Evolutionary conservation across 2,888 invertebrate species (phyloP).

Genomic region (Euphydryas editha): DNA sequence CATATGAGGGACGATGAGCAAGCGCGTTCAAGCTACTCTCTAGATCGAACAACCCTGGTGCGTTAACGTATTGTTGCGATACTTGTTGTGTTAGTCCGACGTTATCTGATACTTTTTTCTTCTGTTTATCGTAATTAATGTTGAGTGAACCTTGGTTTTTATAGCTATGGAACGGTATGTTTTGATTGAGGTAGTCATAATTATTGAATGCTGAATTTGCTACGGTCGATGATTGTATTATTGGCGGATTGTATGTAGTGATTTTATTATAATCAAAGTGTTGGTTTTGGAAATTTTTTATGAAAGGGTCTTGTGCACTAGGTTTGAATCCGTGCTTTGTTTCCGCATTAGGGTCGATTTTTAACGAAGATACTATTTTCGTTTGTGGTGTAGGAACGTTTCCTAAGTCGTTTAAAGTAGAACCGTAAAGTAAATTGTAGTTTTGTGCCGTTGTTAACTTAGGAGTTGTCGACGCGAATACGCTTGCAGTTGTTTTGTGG

Average conservation of each 20-base stretch:
- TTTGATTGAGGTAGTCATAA: constrained; percentile 50
- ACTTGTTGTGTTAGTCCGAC: constrained; percentile 66
- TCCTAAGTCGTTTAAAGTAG: constrained; percentile 69
- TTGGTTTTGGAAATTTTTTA: constrained; percentile 63
- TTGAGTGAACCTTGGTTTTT: constrained; percentile 59
- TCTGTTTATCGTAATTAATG: constrained; percentile 62
- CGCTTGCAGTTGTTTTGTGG: constrained; percentile 64
- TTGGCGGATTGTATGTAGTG: constrained; percentile 69
- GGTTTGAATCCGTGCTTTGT: constrained; percentile 69
- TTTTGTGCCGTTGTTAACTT: constrained; percentile 65
- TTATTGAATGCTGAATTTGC: constrained; percentile 58
- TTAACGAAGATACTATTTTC: constrained; percentile 63
- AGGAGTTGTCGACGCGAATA: constrained; percentile 63
- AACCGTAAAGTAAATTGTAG: constrained; percentile 63
- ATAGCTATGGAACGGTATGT: constrained; percentile 62
- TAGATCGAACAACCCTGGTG: constrained; percentile 53
- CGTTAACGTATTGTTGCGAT: constrained; percentile 61
- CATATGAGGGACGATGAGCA: constrained; percentile 65
- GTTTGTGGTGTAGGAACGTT: constrained; percentile 76
- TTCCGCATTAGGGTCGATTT: constrained; percentile 69
- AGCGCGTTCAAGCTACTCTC: constrained; percentile 50
- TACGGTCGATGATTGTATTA: constrained; percentile 62
- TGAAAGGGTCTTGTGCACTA: constrained; percentile 77
- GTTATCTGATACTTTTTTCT: constrained; percentile 65
- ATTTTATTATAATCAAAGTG: constrained; percentile 62